Conservation (phyloP, 2,113 vertebrate species). For the Leuciscus idus region DNA sequence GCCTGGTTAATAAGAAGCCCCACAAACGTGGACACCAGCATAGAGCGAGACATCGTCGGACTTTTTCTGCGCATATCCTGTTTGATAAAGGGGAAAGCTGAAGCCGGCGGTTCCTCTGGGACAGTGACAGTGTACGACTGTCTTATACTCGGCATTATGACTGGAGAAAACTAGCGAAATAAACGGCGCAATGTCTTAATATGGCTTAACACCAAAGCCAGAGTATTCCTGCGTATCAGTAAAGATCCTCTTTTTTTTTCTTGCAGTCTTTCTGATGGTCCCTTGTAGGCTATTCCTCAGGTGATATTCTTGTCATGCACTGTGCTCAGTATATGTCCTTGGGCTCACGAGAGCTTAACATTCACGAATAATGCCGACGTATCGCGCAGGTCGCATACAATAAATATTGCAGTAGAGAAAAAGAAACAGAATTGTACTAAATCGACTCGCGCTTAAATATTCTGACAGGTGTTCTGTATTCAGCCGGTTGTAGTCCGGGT, state of each 20-base stretch:
- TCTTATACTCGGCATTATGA: conserved; percentile 80
- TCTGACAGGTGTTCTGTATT: not conserved
- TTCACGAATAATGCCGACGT: not conserved
- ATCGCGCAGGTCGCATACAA: not conserved
- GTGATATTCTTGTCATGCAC: not conserved
- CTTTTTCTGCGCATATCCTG: conserved; percentile 79
- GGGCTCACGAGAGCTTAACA: not conserved
- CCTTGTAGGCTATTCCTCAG: conserved; percentile 22
- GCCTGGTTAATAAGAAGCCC: conserved; percentile 93
- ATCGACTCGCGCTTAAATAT: not conserved
- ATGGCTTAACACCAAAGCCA: not conserved
- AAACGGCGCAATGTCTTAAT: not conserved
- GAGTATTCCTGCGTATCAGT: not conserved
- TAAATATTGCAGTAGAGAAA: conserved; percentile 21
- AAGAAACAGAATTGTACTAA: not conserved
- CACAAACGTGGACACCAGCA: conserved; percentile 90
- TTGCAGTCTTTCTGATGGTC: not conserved
- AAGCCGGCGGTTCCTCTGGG: conserved; percentile 80
- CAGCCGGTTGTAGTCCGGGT: not conserved
- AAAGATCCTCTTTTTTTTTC: not conserved
- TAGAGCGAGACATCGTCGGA: conserved; percentile 80
- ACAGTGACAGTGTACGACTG: conserved; percentile 91
- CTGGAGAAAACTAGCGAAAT: not conserved
- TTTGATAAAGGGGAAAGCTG: conserved; percentile 76
- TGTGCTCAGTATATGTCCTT: conserved; percentile 18